Evolutionary conservation across 2,113 vertebrate species (phyloP), one percentile per base, ranked within the genome.

Genomic region (Lophochroa leadbeateri): DNA sequence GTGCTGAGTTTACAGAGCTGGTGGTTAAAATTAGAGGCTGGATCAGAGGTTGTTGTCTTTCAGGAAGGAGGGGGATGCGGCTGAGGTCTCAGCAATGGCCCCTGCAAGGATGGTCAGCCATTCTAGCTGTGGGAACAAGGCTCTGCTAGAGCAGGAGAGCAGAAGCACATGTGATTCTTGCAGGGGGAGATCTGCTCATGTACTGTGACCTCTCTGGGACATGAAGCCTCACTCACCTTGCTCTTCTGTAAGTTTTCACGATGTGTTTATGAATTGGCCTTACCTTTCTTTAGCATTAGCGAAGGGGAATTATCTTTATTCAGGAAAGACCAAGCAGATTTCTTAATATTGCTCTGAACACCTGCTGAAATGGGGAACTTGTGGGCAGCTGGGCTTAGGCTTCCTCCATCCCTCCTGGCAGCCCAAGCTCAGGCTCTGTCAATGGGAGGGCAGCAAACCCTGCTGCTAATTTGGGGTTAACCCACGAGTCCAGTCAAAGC

Each of bases 401-500:
- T 49, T 88, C 77, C 15, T 72, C 16, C 18, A 3, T 50, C 46
- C 35, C 14, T 70, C 5, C 28, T 41, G 39, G 60, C 21, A 80
- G 49, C 71, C 27, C 17, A 60, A 35, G n/a, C 44, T 52, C 58
- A 47, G 49, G 7, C 70, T 70, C 44, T 61, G 29, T 65, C 25
- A 25, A 6, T 35, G 41, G 33, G 78, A 92, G 35, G 10, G 63
- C 55, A 64, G 18, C 57, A 90, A 90, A 84, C 35, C 49, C 44
- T 93, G 24, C 65, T 2, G 6, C 39, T 72, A 39, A 35, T 68
- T 85, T 17, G 46, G 53, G 28, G 55, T 70, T 63, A 46, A 24
- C 20, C 37, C 15, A 11, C 0, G 2, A 47, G 49, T 67, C 46
- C 0, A 2, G 41, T 58, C 27, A 21, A 53, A 81, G 60, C 43